Evolutionary conservation across 2,797 vertebrate genomes (phyloP).

Genomic region (Pseudomugil gertrudae): DNA sequence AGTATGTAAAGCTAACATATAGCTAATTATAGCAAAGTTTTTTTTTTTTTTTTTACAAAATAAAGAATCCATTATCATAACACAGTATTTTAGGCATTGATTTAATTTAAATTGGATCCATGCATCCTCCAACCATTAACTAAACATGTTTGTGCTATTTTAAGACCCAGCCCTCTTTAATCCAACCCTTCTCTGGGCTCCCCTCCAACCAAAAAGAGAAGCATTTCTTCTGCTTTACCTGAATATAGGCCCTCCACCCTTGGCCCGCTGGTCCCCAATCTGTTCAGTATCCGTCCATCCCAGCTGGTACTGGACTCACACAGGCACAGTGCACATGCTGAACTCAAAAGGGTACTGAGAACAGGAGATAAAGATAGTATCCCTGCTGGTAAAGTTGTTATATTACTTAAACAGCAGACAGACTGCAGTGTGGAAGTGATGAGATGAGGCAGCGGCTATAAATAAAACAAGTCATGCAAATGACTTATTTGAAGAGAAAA

Average conservation of each 20-base stretch:
- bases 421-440: conserved; percentile 22
- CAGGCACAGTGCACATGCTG: conserved; percentile 49
- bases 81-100: conserved; percentile 11
- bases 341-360: conserved; percentile 37
- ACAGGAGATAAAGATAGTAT: conserved; percentile 46
- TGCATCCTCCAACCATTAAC: conserved; percentile 35
- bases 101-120: conserved; percentile 27
- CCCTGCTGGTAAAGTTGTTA: conserved; percentile 38
- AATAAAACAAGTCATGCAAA: conserved; percentile 23
- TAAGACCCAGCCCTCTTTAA: conserved; percentile 50
- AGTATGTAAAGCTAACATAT: too few relatives aligned
- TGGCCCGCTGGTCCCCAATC: conserved; percentile 81
- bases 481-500: background rate
- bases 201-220: conserved; percentile 60
- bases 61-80: background rate
- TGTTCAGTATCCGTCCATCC: conserved; percentile 75
- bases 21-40: too few relatives aligned
- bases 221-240: conserved; percentile 67
- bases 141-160: conserved; percentile 68
- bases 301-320: conserved; percentile 62
- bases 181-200: conserved; percentile 48
- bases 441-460: conserved; percentile 19
- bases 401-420: conserved; percentile 45
- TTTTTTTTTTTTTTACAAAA: background rate
- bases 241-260: conserved; percentile 62